phyloP scores from a whole-genome alignment of 92 coral and sea anemone species.

The Porites evermanni region DNA sequence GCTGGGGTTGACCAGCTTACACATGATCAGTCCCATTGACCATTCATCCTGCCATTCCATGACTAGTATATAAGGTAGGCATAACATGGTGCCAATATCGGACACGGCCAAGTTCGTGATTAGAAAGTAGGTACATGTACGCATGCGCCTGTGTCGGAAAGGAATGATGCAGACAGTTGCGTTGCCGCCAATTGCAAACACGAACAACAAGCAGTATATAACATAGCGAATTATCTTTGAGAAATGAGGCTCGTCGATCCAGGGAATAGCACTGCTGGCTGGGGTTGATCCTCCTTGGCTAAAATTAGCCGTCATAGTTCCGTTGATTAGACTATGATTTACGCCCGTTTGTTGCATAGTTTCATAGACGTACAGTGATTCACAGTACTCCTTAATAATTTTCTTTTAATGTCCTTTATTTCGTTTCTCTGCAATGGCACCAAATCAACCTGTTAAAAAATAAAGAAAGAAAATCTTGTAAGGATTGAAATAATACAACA shows the following conservation, averaged over 20 bases:
- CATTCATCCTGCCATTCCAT: constrained; percentile 48
- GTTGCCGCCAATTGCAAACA: constrained; percentile 80
- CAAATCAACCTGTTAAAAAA: too few species aligned
- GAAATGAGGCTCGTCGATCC: constrained; percentile 59
- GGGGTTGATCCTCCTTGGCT: constrained; percentile 3
- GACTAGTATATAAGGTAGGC: constrained; percentile 74
- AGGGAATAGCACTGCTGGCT: not conserved
- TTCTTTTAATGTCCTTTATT: not conserved
- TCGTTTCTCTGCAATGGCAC: too few species aligned
- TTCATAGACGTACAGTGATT: not conserved
- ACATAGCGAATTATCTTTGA: constrained; percentile 74
- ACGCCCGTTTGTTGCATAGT: not conserved
- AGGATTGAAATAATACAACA: too few species aligned
- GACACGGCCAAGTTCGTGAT: constrained; percentile 88
- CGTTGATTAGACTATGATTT: constrained; percentile 11
- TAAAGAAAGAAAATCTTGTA: too few species aligned
- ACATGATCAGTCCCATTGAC: constrained; percentile 75
- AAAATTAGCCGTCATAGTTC: not conserved
- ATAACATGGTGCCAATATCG: constrained; percentile 80
- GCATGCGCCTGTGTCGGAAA: constrained; percentile 75
- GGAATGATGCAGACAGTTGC: constrained; percentile 80
- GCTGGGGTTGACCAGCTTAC: constrained; percentile 86
- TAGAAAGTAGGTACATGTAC: constrained; percentile 83
- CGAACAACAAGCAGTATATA: constrained; percentile 54
- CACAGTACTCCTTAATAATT: not conserved